Conservation (phyloP, 2,888 invertebrate genomes). For the Conomelus anceps region DNA sequence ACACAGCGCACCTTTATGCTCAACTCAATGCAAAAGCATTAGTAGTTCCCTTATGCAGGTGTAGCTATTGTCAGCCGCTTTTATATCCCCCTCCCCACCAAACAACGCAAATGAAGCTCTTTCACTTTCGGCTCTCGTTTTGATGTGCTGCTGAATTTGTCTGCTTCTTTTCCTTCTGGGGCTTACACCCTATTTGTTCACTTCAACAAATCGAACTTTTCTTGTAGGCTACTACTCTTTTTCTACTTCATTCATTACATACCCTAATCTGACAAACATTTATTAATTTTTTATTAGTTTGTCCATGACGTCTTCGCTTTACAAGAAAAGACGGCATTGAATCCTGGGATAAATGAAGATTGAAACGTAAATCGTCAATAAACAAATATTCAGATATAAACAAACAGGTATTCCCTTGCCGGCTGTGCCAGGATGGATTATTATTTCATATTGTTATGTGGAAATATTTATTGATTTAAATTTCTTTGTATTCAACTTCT, state of each 20-base stretch:
- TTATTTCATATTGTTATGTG: too few relatives aligned
- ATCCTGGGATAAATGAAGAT: too few relatives aligned
- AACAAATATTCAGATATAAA: too few relatives aligned
- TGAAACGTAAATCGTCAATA: too few relatives aligned
- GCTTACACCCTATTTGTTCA: neutral
- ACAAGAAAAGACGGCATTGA: neutral
- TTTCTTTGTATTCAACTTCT: too few relatives aligned
- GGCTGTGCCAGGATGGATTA: too few relatives aligned
- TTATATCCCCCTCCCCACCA: neutral
- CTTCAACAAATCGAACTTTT: neutral
- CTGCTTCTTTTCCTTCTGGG: neutral
- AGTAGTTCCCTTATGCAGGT: conserved; percentile 5
- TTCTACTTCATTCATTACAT: neutral
- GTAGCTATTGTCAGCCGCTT: conserved; percentile 1
- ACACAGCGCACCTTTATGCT: neutral
- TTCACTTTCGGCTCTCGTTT: neutral
- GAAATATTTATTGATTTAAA: too few relatives aligned
- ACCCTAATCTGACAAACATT: neutral
- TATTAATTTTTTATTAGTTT: neutral
- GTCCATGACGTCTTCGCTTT: neutral
- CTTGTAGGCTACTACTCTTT: neutral
- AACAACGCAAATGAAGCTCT: neutral
- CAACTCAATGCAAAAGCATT: conserved; percentile 5
- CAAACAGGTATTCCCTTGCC: too few relatives aligned
- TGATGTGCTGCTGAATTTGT: neutral